Evolutionary conservation across 30 jellyfish, hydroid and myxozoan genomes (phyloP).

Genomic region (Turritopsis dohrnii): DNA sequence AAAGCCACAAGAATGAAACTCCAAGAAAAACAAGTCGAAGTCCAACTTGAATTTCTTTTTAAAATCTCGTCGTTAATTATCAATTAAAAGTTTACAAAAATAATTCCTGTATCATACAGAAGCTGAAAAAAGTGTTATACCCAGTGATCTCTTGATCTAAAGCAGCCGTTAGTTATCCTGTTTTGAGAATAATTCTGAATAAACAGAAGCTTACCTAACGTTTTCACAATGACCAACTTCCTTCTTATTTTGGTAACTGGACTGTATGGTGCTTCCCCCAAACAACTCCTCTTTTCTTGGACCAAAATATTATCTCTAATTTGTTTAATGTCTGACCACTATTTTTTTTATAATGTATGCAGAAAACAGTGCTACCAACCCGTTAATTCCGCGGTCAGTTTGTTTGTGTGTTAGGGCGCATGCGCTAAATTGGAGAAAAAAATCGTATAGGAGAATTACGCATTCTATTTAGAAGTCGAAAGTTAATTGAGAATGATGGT

Average conservation of each 20-base stretch:
- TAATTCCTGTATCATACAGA: conserved; percentile 2
- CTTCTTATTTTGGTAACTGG: not conserved
- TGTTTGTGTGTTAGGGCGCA: conserved; percentile 14
- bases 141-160: conserved; percentile 2
- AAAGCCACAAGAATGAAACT: not conserved
- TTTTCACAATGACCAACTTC: not conserved
- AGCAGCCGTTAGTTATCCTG: not conserved
- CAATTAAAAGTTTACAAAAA: not conserved
- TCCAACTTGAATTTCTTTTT: not conserved
- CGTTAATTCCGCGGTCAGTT: conserved; percentile 31
- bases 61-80: not conserved
- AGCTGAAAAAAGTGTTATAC: not conserved
- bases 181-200: not conserved
- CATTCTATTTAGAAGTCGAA: conserved; percentile 11
- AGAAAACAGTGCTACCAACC: not conserved
- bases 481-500: conserved; percentile 19
- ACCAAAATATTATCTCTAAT: not conserved
- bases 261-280: too few species aligned
- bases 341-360: not conserved
- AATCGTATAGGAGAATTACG: conserved; percentile 28
- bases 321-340: not conserved
- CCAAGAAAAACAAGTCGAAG: not conserved
- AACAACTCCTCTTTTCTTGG: not conserved
- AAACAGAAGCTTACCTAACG: not conserved
- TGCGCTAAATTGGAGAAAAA: conserved; percentile 30